These are phyloP conservation scores for Scytalopus superciliaris DNA, from an alignment of 2,113 vertebrate species.

Conservation along the genomic window DNA sequence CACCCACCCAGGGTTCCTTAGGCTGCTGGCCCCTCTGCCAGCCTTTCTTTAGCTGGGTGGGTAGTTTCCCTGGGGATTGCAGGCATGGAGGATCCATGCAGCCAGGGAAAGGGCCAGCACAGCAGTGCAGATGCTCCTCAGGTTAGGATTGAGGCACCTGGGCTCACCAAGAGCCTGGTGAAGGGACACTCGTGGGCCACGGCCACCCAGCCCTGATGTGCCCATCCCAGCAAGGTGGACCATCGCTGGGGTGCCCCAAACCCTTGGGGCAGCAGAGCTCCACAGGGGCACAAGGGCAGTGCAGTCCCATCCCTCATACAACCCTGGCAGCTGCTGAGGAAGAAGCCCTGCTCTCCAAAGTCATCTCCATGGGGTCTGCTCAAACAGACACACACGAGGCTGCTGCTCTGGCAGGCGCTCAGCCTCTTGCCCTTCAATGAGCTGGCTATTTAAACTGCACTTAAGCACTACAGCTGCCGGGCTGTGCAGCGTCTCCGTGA, in stretches of 20 bases:
- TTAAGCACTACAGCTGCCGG: not conserved
- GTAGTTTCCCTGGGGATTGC: not conserved
- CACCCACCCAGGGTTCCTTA: too few species aligned
- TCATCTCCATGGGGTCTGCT: rapidly evolving
- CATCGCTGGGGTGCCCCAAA: rapidly evolving
- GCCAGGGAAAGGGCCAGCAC: not conserved
- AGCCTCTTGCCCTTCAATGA: not conserved
- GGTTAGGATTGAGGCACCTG: not conserved
- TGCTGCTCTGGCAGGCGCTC: not conserved
- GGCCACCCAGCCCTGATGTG: not conserved
- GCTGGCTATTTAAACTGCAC: not conserved
- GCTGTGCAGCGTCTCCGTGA: not conserved
- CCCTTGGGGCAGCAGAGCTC: not conserved
- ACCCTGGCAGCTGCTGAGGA: not conserved
- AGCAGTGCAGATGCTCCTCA: not conserved
- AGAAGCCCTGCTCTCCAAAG: not conserved
- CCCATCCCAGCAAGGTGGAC: rapidly evolving
- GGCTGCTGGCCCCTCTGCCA: not conserved
- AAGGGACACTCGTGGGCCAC: rapidly evolving
- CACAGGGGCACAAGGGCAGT: rapidly evolving
- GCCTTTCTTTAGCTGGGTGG: not conserved
- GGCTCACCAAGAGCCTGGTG: not conserved
- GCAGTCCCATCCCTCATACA: rapidly evolving
- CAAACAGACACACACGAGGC: rapidly evolving
- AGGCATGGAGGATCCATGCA: rapidly evolving